Base-by-base conservation (phyloP, 2,113 vertebrate species). In the Oceanites oceanicus region DNA sequence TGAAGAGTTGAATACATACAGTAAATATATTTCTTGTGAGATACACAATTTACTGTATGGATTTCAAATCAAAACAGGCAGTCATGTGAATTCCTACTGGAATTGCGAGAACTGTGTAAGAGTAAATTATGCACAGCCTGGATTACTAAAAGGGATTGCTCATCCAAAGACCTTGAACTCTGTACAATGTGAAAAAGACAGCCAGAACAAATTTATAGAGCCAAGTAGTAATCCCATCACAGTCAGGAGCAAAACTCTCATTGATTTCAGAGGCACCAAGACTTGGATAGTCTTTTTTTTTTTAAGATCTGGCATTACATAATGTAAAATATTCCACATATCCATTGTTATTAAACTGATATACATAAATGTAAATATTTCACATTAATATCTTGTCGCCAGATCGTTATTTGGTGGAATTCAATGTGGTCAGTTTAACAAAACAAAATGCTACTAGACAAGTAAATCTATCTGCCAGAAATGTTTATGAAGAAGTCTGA, bases 61-160 rank as follows among this genome's bases (percentile, higher is more conserved):
- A 59, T 86, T 96, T 87, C 34, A 52, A 92, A 89, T 18, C 16
- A 81, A 96, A 97, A 86, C 47, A 62, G 95, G 9, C 15, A 71
- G 40, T 42, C 59, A 30, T 6, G 7, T 59, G 70, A 63, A 92
- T 82, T 94, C 73, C 50, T 59, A 58, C 34, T 34, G 56, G 81
- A 96, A 65, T 2, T 80, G 10, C 30, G 61, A 90, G 52, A 65
- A 63, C 63, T 45, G 34, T 72, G 19, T 63, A 40, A 86, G 29
- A 72, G 22, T 58, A 91, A 81, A 86, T 96, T 66, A 77, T 70
- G 19, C 32, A 55, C 66, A 34, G 53, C 32, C 40, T 90, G 38
- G 18, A 59, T 88, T 94, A 67, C 58, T 52, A 38, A 76, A 90
- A 80, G 14, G 7, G 12, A 23, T 78, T 70, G 72, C 15, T 91